Conservation (phyloP, 2,888 invertebrate species). For the Trilocha varians region DNA sequence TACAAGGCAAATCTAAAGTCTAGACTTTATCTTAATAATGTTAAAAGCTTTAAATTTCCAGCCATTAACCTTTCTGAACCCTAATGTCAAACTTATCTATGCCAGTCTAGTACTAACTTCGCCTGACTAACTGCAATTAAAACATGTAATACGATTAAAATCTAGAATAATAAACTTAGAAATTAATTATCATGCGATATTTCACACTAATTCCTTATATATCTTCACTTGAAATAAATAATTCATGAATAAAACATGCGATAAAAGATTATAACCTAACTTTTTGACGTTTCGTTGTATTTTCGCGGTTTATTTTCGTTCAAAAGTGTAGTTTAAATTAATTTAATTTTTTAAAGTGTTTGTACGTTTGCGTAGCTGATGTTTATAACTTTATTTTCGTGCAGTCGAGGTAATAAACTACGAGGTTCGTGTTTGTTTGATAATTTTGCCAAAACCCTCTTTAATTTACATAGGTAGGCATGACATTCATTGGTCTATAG, state of each 20-base stretch:
- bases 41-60: neutral
- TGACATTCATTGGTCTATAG: too few relatives aligned
- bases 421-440: too few relatives aligned
- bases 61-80: neutral
- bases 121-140: neutral
- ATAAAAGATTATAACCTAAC: neutral
- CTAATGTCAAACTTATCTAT: neutral
- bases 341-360: too few relatives aligned
- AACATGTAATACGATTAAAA: neutral
- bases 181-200: neutral
- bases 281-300: neutral
- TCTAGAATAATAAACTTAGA: conserved; percentile 1
- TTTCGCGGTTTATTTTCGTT: neutral
- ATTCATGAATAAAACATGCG: neutral
- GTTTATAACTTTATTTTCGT: too few relatives aligned
- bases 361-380: too few relatives aligned
- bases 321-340: too few relatives aligned
- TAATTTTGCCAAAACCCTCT: too few relatives aligned
- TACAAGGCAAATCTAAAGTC: too few relatives aligned
- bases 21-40: neutral
- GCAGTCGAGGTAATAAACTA: too few relatives aligned
- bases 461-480: too few relatives aligned
- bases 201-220: neutral
- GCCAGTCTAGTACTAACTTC: neutral
- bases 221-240: neutral